Conservation (phyloP, 2,113 vertebrate species). For the Calidris pygmaea region DNA sequence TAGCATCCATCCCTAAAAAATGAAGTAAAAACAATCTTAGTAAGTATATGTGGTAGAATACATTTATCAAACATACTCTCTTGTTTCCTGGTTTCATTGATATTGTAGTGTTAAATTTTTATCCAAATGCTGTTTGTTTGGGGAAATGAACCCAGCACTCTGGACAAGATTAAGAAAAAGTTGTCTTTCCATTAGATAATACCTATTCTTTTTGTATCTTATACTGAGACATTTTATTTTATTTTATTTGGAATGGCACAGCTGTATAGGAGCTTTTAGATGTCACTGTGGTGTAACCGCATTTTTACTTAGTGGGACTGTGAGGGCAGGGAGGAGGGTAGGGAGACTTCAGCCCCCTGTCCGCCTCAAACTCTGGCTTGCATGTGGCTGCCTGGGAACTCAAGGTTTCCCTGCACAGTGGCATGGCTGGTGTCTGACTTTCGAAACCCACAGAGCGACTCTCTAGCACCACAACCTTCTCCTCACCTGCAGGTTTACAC, state of each 20-base stretch:
- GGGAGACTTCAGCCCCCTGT: background rate
- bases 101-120: background rate
- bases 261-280: background rate
- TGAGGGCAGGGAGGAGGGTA: background rate
- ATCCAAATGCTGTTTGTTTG: background rate
- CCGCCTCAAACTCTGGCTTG: background rate
- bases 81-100: background rate
- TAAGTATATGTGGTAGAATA: background rate
- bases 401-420: background rate
- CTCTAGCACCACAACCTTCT: background rate
- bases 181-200: background rate
- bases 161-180: background rate
- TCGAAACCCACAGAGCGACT: background rate
- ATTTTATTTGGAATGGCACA: background rate
- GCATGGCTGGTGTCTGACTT: background rate
- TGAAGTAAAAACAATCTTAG: background rate
- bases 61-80: background rate
- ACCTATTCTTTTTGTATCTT: background rate
- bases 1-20: slow-evolving; percentile 65
- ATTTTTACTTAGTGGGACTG: background rate
- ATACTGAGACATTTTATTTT: background rate
- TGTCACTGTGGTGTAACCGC: background rate
- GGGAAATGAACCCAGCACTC: background rate
- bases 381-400: background rate
- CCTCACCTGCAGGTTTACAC: background rate